phyloP scores from a whole-genome alignment of 2,888 invertebrate genomes.

The Drosophila rubida region DNA sequence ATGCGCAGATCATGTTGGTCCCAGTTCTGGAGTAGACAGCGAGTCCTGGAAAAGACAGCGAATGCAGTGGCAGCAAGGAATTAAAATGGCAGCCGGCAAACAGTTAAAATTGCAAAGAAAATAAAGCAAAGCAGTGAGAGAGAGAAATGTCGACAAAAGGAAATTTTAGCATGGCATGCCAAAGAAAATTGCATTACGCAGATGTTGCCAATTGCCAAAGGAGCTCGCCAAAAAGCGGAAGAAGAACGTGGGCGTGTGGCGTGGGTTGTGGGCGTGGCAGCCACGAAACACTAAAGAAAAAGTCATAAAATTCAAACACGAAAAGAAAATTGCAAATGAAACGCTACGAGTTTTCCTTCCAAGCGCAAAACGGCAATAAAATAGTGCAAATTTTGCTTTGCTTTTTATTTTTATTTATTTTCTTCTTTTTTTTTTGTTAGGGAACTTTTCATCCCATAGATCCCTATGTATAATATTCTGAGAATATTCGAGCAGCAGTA shows the following conservation, averaged over 20 bases:
- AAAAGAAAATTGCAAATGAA: constrained; percentile 76
- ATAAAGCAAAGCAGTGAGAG: constrained; percentile 18
- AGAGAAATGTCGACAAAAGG: constrained; percentile 29
- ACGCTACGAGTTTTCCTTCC: constrained; percentile 55
- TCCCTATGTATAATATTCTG: background rate
- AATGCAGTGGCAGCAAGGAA: constrained; percentile 49
- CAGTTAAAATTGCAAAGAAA: constrained; percentile 31
- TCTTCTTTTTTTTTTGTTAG: constrained; percentile 1
- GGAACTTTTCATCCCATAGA: background rate
- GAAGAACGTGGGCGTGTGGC: background rate
- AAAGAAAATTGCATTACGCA: constrained; percentile 76
- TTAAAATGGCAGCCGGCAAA: constrained; percentile 41
- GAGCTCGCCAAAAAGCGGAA: background rate
- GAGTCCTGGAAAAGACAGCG: constrained; percentile 40
- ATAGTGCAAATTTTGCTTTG: constrained; percentile 23
- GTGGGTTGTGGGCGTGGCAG: constrained; percentile 41
- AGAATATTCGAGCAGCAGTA: constrained; percentile 23
- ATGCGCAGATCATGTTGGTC: constrained; percentile 37
- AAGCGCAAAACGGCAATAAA: constrained; percentile 55
- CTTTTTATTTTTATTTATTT: too few species aligned
- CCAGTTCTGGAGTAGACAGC: constrained; percentile 1
- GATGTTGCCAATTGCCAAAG: constrained; percentile 73
- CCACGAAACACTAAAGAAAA: constrained; percentile 65
- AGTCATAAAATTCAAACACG: constrained; percentile 72
- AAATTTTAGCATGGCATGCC: constrained; percentile 55